phyloP scores from a whole-genome alignment of 2,888 invertebrate species.

The Perdita meconis region DNA sequence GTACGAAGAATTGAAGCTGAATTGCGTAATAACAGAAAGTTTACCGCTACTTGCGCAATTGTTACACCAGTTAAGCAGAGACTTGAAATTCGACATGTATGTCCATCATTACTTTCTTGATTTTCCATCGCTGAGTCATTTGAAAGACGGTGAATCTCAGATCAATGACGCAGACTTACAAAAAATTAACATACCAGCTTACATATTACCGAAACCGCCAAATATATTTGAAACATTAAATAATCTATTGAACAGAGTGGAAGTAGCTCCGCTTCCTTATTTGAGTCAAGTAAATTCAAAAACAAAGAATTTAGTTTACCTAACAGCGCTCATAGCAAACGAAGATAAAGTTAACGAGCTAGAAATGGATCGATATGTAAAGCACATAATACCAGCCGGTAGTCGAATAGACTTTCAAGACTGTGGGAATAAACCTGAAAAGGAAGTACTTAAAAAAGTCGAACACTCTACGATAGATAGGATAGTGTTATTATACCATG shows the following conservation, averaged over 20 bases:
- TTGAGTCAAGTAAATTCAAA: conserved; percentile 90
- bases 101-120: conserved; percentile 94
- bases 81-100: conserved; percentile 90
- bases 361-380: conserved; percentile 77
- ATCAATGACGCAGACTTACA: conserved; percentile 86
- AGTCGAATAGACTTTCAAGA: conserved; percentile 80
- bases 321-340: conserved; percentile 83
- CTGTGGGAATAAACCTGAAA: conserved; percentile 71
- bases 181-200: conserved; percentile 87
- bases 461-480: conserved; percentile 81
- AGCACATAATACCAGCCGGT: conserved; percentile 81
- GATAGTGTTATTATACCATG: conserved; percentile 86
- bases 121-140: conserved; percentile 88
- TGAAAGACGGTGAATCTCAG: conserved; percentile 84
- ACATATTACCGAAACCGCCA: conserved; percentile 88
- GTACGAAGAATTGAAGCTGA: conserved; percentile 96
- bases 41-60: conserved; percentile 89
- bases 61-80: conserved; percentile 90
- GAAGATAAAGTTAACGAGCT: conserved; percentile 68
- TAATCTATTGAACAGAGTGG: conserved; percentile 86
- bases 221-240: conserved; percentile 90
- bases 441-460: conserved; percentile 70
- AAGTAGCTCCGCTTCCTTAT: conserved; percentile 88
- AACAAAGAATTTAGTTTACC: conserved; percentile 91
- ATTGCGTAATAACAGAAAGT: conserved; percentile 89